Base-by-base conservation (phyloP, 2,113 vertebrate species). In the Crotalus horridus region DNA sequence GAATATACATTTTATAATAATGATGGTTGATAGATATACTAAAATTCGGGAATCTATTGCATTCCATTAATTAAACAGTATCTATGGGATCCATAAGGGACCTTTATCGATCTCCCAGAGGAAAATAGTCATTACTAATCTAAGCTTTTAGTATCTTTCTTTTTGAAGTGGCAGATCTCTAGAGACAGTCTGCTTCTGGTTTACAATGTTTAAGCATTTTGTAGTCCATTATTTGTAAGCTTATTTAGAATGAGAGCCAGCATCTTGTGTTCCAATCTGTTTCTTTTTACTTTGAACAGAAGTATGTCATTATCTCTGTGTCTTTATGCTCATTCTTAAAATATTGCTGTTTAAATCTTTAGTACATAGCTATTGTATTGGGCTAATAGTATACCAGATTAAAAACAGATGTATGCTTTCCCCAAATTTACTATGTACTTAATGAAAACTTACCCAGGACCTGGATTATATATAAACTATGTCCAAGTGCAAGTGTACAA, bases 261-360 rank as follows among this genome's bases (percentile, higher is more conserved):
- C 85, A 89, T 89, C 20, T 88, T 33, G 3, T 86, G 64, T 94
- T 93, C 87, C 89, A 92, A 91, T 90, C 91, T 94, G 0, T 94
- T 96, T 93, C 4, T 39, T 92, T 94, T 93, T 87, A 87, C 54
- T 26, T 93, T 58, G 85, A 93, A 90, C 90, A 92, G 85, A 33
- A 61, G 85, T 46, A 43, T 21, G n/a, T 43, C 43, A 87, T 93
- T 90, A 3, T 1, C 10, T 0, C 0, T 0, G 0, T 85, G 59
- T 86, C 59, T 93, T 85, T 33, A 86, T 89, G 24, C 48, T 86
- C 46, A 20, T 51, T 51, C 17, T 24, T 88, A 88, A 85, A 89
- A 0, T 0, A 4, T n/a, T 92, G 24, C 12, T 43, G n/a, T 54
- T 89, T 1, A 20, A 17, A 29, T 86, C 43, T 26, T 29, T 86